Percentiles rank a stretch among this genome's conserved stretches.
Evolutionary conservation across 1,140 invertebrate species (phyloP).

Genomic region (Drosophila insularis): DNA sequence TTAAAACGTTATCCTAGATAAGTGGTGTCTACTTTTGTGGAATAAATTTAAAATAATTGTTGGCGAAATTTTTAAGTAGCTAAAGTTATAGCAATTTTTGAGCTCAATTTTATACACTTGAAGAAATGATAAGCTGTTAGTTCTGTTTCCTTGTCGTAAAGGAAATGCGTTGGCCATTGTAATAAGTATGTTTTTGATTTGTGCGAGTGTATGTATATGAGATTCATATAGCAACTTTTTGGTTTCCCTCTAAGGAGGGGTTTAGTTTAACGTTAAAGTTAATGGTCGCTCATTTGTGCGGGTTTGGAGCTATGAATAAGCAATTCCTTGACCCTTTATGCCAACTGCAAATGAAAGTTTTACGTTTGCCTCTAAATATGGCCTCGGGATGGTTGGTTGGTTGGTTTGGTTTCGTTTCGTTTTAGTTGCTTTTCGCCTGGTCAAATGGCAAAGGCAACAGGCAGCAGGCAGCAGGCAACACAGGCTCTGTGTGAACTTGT

Average conservation of each 20-base stretch:
- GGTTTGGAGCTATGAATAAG: constrained; percentile 58
- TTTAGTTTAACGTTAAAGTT: constrained; percentile 14
- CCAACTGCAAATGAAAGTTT: constrained; percentile 41
- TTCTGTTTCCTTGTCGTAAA: too few species aligned
- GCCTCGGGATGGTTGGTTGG: background rate
- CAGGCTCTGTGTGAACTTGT: constrained; percentile 4
- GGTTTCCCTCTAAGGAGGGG: constrained; percentile 1
- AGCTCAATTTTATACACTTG: background rate
- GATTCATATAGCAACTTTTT: background rate
- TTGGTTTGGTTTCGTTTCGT: background rate
- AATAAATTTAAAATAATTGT: constrained; percentile 8
- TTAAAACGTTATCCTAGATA: constrained; percentile 4
- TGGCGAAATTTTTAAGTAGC: background rate
- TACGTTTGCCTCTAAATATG: constrained; percentile 19
- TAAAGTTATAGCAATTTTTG: constrained; percentile 8
- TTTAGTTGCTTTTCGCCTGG: constrained; percentile 29
- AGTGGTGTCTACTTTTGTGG: constrained; percentile 7
- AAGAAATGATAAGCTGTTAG: background rate
- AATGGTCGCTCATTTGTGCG: constrained; percentile 58
- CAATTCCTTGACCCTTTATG: constrained; percentile 30
- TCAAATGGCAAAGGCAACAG: constrained; percentile 35
- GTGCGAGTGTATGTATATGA: background rate
- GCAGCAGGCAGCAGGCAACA: background rate
- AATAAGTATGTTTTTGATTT: background rate
- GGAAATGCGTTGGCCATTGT: too few species aligned